Conservation (phyloP, 1,140 invertebrate genomes). For the Lasioglossum baleicum region DNA sequence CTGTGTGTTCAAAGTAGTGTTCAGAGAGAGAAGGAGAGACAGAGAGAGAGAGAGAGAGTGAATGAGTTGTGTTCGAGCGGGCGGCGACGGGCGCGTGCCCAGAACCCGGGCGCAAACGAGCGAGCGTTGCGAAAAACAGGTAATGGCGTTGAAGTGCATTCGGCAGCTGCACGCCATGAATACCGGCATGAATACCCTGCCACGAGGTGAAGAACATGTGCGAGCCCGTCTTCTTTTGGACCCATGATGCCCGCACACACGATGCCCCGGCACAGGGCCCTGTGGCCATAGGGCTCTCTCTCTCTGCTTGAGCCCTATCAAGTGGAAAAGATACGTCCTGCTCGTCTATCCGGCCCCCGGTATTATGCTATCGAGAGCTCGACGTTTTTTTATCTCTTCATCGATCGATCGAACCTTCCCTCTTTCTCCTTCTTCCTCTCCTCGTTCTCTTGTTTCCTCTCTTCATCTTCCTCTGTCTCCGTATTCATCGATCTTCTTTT, state of each 20-base stretch:
- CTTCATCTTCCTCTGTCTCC: neutral
- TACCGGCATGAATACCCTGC: constrained; percentile 63
- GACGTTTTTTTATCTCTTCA: neutral
- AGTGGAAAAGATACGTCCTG: constrained; percentile 62
- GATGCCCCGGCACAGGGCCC: constrained; percentile 24
- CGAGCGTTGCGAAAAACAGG: constrained; percentile 68
- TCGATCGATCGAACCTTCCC: neutral
- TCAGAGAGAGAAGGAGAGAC: too few relatives aligned
- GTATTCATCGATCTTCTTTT: neutral
- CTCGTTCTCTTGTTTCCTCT: neutral
- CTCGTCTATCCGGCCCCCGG: constrained; percentile 27
- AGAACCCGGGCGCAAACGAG: constrained; percentile 44
- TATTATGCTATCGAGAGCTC: constrained; percentile 3
- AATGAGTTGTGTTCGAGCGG: too few relatives aligned
- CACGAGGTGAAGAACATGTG: constrained; percentile 71
- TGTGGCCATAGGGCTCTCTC: neutral
- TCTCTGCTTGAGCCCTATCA: constrained; percentile 45
- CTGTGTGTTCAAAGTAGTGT: too few relatives aligned
- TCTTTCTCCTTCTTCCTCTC: too few relatives aligned
- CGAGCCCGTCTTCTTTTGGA: constrained; percentile 70
- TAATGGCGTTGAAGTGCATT: constrained; percentile 70
- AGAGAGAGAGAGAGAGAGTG: too few relatives aligned
- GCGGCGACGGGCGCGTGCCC: constrained; percentile 49
- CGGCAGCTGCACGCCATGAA: constrained; percentile 74
- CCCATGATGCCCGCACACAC: constrained; percentile 46